A percentile compares a stretch with the other conserved stretches of the same genome.
Conservation (phyloP, 1,140 invertebrate species). For the Euwallacea similis region DNA sequence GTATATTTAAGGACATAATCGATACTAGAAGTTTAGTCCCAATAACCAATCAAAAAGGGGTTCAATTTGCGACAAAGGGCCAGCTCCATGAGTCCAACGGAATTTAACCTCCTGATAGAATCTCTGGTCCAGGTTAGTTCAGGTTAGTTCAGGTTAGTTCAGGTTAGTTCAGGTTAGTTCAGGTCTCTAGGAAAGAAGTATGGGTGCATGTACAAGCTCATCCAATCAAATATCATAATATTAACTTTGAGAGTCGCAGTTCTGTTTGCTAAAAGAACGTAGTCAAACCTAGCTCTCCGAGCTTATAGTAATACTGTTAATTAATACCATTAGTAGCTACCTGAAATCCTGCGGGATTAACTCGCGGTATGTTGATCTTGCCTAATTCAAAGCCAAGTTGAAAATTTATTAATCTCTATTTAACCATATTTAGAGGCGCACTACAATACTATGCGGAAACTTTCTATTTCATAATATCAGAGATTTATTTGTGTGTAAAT, state of each 20-base stretch:
- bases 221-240: too few species aligned
- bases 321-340: background rate
- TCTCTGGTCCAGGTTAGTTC: too few species aligned
- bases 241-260: too few species aligned
- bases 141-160: too few species aligned
- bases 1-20: background rate
- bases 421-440: background rate
- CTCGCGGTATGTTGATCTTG: conserved; percentile 2
- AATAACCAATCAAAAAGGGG: background rate
- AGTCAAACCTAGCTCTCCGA: background rate
- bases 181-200: too few species aligned
- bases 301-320: background rate
- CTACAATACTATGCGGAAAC: too few species aligned
- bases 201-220: too few species aligned
- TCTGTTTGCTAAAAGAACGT: background rate
- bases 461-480: too few species aligned
- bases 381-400: background rate
- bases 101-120: too few species aligned
- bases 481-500: background rate
- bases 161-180: too few species aligned
- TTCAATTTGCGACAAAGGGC: too few species aligned
- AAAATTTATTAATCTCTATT: background rate
- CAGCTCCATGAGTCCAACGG: too few species aligned
- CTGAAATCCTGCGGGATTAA: background rate
- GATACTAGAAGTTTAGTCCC: background rate